Conservation (phyloP, 2,113 vertebrate species). For the Anser cygnoides region DNA sequence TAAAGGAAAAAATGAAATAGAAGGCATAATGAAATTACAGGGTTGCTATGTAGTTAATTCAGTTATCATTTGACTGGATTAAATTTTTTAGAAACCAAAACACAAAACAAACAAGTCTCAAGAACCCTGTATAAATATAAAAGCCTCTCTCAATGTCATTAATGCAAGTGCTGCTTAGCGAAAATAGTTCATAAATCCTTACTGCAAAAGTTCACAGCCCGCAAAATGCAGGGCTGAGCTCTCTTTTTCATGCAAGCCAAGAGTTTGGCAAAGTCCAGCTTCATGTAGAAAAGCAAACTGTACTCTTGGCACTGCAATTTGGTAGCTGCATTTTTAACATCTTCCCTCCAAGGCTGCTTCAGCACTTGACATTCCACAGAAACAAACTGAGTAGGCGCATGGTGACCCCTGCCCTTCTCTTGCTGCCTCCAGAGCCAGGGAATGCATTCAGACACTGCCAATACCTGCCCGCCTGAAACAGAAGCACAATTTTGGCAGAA, state of each 20-base stretch:
- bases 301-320: background rate
- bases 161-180: background rate
- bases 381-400: background rate
- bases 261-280: background rate
- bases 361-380: background rate
- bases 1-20: background rate
- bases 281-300: rapidly evolving
- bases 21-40: background rate
- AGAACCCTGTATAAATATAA: background rate
- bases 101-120: background rate
- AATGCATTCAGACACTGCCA: background rate
- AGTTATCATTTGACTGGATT: background rate
- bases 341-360: background rate
- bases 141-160: background rate
- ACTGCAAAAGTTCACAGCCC: background rate
- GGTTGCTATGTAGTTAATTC: background rate
- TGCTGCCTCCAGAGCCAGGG: background rate
- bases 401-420: background rate
- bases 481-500: background rate
- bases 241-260: background rate
- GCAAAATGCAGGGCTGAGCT: background rate
- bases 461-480: background rate
- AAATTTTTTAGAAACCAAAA: background rate
- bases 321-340: background rate
- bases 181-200: background rate